phyloP scores from a whole-genome alignment of 2,888 invertebrate species.

The Elysia crispata region DNA sequence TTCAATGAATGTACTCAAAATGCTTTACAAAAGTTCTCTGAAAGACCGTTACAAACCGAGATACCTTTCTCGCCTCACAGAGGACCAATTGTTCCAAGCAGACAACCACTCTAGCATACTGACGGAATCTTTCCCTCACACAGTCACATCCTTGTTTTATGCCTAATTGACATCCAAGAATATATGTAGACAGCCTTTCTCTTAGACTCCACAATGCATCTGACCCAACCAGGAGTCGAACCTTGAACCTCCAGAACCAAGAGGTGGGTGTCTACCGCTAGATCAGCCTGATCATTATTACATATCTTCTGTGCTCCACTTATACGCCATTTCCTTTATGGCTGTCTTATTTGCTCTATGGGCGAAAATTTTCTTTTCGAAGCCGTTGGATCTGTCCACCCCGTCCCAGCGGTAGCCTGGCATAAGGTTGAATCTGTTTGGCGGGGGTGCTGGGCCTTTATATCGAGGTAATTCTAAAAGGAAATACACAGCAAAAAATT shows the following conservation, averaged over 20 bases:
- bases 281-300: background rate
- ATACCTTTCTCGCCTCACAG: too few relatives aligned
- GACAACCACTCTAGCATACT: too few relatives aligned
- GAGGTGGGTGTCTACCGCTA: background rate
- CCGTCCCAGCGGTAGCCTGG: constrained; percentile 99
- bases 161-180: too few relatives aligned
- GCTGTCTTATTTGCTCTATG: constrained; percentile 81
- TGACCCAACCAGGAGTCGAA: too few relatives aligned
- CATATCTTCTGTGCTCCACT: constrained; percentile 97
- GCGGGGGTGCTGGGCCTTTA: constrained; percentile 88
- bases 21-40: too few relatives aligned
- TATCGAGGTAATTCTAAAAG: constrained; percentile 81
- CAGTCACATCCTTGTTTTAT: too few relatives aligned
- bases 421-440: constrained; percentile 93
- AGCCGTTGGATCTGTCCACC: constrained; percentile 97
- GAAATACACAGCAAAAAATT: background rate
- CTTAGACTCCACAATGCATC: background rate
- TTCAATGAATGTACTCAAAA: too few relatives aligned
- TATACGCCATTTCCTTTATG: constrained; percentile 90
- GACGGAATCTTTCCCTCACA: too few relatives aligned
- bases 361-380: constrained; percentile 90
- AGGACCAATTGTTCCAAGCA: too few relatives aligned
- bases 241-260: too few relatives aligned
- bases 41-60: too few relatives aligned
- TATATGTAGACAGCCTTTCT: background rate